Conservation (phyloP, 2,797 vertebrate genomes). For the Nothura maculosa region DNA sequence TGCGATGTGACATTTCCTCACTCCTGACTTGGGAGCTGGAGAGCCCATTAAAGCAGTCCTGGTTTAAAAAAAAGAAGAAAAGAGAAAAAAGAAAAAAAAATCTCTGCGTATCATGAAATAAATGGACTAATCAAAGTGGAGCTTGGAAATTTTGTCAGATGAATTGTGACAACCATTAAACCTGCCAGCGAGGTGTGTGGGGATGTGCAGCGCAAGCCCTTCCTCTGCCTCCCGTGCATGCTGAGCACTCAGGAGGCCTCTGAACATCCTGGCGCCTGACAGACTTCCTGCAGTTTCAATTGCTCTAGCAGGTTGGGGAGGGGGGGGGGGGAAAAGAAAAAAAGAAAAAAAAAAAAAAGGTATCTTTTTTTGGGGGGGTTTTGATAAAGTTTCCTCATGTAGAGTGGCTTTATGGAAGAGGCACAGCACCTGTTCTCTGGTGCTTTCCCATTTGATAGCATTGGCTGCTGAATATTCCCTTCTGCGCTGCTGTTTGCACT, state of each 20-base stretch:
- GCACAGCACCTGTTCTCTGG: neutral
- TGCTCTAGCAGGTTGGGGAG: neutral
- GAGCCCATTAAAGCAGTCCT: neutral
- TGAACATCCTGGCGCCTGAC: neutral
- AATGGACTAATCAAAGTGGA: neutral
- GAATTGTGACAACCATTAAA: neutral
- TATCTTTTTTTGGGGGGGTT: too few relatives aligned
- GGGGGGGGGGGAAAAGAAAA: too few relatives aligned
- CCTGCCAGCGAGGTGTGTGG: fast-evolving
- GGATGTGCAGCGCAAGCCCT: neutral
- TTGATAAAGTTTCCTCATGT: neutral
- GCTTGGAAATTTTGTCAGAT: neutral
- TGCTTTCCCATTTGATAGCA: neutral
- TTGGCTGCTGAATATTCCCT: neutral
- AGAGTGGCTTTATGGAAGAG: neutral
- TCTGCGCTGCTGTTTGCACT: neutral
- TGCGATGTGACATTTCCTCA: neutral
- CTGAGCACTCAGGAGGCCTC: neutral
- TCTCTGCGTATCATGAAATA: neutral
- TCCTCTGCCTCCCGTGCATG: neutral
- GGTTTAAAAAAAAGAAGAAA: neutral
- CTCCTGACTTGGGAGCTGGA: neutral
- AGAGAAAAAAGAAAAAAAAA: neutral
- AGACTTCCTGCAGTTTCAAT: neutral
- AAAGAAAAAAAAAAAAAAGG: too few relatives aligned